These are phyloP conservation scores for Chaetophractus vellerosus DNA, from an alignment of 2,797 vertebrate species.

Conservation along the genomic window DNA sequence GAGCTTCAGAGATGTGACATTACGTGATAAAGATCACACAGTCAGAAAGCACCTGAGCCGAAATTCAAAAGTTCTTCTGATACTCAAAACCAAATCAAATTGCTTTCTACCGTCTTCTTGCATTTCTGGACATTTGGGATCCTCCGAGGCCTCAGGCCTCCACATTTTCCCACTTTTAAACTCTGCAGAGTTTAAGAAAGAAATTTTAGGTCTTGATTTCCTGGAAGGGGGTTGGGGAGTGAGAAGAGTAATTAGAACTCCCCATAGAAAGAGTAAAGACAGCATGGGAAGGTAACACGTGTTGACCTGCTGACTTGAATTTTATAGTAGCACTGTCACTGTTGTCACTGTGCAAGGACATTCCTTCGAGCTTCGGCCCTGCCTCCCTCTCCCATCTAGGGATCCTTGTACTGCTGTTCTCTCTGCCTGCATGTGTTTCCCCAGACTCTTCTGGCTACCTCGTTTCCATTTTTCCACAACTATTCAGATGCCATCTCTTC, in stretches of 20 bases:
- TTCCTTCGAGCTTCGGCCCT: neutral
- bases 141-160: neutral
- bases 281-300: neutral
- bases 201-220: neutral
- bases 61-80: neutral
- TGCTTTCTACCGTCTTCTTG: neutral
- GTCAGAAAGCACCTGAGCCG: neutral
- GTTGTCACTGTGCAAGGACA: neutral
- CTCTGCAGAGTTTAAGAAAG: neutral
- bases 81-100: neutral
- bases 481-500: neutral
- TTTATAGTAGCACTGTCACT: accelerated
- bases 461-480: neutral
- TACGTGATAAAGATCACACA: neutral
- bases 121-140: neutral
- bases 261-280: neutral
- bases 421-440: neutral
- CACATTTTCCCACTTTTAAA: neutral
- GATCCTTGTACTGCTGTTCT: neutral
- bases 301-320: neutral
- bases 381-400: no score
- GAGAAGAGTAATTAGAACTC: neutral
- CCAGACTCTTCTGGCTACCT: neutral
- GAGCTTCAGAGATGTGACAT: neutral
- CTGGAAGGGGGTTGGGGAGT: neutral